Evolutionary conservation across 2,113 vertebrate genomes (phyloP).

Genomic region (Aegotheles bennettii): DNA sequence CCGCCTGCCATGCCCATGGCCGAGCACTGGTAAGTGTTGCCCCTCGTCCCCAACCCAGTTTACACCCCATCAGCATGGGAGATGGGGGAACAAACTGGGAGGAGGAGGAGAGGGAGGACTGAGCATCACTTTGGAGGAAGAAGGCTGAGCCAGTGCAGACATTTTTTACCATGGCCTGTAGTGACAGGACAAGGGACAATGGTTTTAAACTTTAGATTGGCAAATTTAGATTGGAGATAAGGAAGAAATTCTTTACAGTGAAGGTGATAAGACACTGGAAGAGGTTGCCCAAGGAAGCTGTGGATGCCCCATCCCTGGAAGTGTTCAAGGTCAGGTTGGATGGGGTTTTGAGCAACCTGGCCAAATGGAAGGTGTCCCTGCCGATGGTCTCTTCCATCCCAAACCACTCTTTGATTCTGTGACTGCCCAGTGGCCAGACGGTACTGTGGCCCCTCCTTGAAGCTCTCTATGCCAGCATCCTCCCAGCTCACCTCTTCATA

Average conservation of each 20-base stretch:
- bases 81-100: not conserved
- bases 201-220: not conserved
- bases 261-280: not conserved
- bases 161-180: not conserved
- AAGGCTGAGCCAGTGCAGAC: not conserved
- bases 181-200: not conserved
- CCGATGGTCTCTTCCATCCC: not conserved
- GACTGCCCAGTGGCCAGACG: not conserved
- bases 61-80: not conserved
- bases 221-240: not conserved
- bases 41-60: fast-evolving
- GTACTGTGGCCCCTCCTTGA: not conserved
- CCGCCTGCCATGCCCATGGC: fast-evolving
- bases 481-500: not conserved
- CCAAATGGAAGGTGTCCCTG: not conserved
- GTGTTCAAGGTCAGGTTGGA: not conserved
- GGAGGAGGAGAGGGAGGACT: not conserved
- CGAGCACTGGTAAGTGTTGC: not conserved
- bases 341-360: fast-evolving
- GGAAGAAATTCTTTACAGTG: not conserved
- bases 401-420: not conserved
- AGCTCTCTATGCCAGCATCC: not conserved
- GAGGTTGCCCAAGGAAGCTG: not conserved
- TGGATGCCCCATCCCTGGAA: not conserved
- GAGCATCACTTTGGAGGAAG: not conserved